Conservation (phyloP, 2,797 vertebrate genomes). For the Apogon hyalosoma region DNA sequence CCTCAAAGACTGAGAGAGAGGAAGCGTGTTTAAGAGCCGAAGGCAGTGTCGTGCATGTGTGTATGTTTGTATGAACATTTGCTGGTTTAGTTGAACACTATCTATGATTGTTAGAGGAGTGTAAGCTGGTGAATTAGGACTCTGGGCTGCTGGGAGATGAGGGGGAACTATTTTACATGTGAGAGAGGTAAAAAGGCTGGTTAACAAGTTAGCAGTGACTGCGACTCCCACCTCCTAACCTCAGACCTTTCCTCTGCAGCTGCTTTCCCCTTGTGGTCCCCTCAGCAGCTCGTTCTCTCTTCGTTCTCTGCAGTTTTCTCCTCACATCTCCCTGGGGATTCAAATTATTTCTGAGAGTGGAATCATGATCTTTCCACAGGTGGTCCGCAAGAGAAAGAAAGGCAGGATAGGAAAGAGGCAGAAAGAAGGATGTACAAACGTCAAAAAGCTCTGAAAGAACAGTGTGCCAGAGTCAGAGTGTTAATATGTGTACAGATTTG, state of each 20-base stretch:
- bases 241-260: not conserved
- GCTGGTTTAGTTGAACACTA: conserved; percentile 80
- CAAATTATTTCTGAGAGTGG: conserved; percentile 46
- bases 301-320: conserved; percentile 24
- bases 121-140: conserved; percentile 68
- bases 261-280: conserved; percentile 29
- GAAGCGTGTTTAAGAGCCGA: conserved; percentile 50
- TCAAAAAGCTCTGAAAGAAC: conserved; percentile 56
- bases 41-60: conserved; percentile 69
- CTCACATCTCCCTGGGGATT: conserved; percentile 40
- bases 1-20: conserved; percentile 22
- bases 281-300: conserved; percentile 29
- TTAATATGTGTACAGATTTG: conserved; percentile 22
- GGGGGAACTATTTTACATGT: conserved; percentile 47
- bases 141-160: conserved; percentile 49
- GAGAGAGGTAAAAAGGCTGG: conserved; percentile 46
- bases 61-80: conserved; percentile 46
- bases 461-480: conserved; percentile 46
- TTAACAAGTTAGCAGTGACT: conserved; percentile 33
- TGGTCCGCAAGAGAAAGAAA: conserved; percentile 63
- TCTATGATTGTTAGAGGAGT: conserved; percentile 71
- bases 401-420: conserved; percentile 53
- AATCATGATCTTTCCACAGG: conserved; percentile 58
- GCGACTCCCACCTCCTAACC: conserved; percentile 9
- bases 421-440: conserved; percentile 55